Evolutionary conservation across 1,140 invertebrate species (phyloP), one percentile per base, ranked within the genome.

Genomic region (Drosophila prosaltans): DNA sequence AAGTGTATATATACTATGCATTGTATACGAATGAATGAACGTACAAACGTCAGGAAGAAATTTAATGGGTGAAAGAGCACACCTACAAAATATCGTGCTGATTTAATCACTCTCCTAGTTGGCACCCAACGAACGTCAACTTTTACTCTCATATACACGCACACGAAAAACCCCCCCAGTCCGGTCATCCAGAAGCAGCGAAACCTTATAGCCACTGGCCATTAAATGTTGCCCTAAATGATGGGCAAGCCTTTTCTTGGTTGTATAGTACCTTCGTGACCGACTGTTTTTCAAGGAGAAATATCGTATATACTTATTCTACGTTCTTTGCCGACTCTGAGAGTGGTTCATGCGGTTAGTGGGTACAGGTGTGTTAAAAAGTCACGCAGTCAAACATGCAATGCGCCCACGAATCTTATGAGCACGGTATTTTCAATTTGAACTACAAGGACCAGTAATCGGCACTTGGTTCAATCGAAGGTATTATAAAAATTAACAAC

Each of bases 61-160:
- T 80, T 78, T 83, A 88, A 86, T 88, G 76, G 84, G 80, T 88
- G 84, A 88, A 71, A 16, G 57, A 32, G 55, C 83, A 86, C 83
- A 88, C 83, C 84, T 88, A 88, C 84, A 88, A 88, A 89, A 89
- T 89, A 88, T 88, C 83, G 83, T 88, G 83, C 83, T 88, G 83
- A 88, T 88, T 88, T 88, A 88, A 88, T 88, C 83, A 88, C 83
- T 88, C 89, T 88, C 83, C 89, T 83, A 80, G 84, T 72, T 73
- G 81, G 68, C 72, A 88, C 80, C 80, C 81, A 83, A 63, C 79
- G 80, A 82, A 88, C 84, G 83, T 81, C 83, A 86, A 86, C 82
- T 86, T 79, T 72, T 73, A 81, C 83, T 77, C 83, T 78, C 79
- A 76, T 79, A 72, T 45, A 76, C 78, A 81, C 83, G 69, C 83